These are phyloP conservation scores for Eupeodes latifasciatus DNA, from an alignment of 2,888 invertebrate species.

Conservation along the genomic window DNA sequence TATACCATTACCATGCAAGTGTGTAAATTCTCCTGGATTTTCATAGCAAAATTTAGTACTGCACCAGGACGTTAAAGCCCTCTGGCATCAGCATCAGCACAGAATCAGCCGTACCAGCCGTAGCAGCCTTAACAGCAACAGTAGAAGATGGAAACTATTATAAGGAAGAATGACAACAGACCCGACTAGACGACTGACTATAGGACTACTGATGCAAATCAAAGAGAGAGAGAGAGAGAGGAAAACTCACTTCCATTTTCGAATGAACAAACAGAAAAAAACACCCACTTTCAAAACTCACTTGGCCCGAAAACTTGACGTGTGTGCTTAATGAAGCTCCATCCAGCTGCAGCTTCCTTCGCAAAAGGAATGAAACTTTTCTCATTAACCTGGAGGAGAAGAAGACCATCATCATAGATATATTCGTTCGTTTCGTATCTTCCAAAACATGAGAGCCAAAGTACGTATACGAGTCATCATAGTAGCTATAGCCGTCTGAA, in stretches of 20 bases:
- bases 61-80: conserved; percentile 59
- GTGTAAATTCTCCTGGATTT: conserved; percentile 74
- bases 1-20: conserved; percentile 43
- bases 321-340: conserved; percentile 76
- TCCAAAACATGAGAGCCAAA: conserved; percentile 47
- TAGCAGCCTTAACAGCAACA: too few species aligned
- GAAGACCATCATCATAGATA: conserved; percentile 43
- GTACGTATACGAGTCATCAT: conserved; percentile 7
- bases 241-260: conserved; percentile 25
- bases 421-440: background rate
- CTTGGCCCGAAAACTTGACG: conserved; percentile 63
- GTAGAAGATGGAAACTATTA: conserved; percentile 16
- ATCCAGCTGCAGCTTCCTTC: conserved; percentile 70
- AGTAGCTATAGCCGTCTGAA: conserved; percentile 1
- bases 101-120: background rate
- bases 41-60: conserved; percentile 72
- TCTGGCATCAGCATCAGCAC: background rate
- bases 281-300: conserved; percentile 39
- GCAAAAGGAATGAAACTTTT: conserved; percentile 82
- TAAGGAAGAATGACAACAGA: conserved; percentile 57
- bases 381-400: conserved; percentile 81
- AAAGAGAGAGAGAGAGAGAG: conserved; percentile 2
- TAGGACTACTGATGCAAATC: conserved; percentile 38
- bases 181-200: conserved; percentile 1
- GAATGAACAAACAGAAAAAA: conserved; percentile 14